These are phyloP conservation scores for Plestiodon gilberti DNA, from an alignment of 2,113 vertebrate species.

Conservation along the genomic window DNA sequence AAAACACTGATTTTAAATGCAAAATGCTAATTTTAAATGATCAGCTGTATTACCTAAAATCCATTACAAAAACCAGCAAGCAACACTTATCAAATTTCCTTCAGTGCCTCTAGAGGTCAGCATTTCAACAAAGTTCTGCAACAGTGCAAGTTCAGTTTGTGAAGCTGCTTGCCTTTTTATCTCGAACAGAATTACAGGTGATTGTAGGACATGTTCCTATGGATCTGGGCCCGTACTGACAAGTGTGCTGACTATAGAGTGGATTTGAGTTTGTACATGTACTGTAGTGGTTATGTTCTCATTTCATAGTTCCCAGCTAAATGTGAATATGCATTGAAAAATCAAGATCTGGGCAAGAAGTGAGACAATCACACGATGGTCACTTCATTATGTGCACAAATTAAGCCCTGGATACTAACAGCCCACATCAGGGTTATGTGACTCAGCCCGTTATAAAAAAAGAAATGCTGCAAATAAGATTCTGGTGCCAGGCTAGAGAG, in stretches of 20 bases:
- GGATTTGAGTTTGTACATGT: neutral
- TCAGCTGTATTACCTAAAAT: neutral
- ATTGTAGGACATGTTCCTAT: neutral
- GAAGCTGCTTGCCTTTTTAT: neutral
- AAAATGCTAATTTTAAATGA: neutral
- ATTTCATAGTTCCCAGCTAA: neutral
- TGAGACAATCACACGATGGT: neutral
- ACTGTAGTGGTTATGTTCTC: neutral
- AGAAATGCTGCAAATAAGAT: neutral
- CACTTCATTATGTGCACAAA: neutral
- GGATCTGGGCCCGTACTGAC: neutral
- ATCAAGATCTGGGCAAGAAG: neutral
- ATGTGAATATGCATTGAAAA: neutral
- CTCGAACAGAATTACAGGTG: neutral
- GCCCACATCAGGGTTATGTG: neutral
- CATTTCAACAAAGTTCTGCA: constrained; percentile 20
- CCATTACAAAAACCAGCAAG: neutral
- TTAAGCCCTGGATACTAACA: neutral
- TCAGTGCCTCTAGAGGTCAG: constrained; percentile 59
- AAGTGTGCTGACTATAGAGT: neutral
- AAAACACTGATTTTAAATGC: neutral
- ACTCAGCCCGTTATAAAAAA: neutral
- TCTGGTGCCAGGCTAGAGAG: neutral
- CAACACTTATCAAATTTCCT: neutral
- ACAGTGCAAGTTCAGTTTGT: neutral